A percentile compares a stretch with the other conserved stretches of the same genome.
Conservation (phyloP, 2,113 vertebrate genomes). For the Ahaetulla prasina region DNA sequence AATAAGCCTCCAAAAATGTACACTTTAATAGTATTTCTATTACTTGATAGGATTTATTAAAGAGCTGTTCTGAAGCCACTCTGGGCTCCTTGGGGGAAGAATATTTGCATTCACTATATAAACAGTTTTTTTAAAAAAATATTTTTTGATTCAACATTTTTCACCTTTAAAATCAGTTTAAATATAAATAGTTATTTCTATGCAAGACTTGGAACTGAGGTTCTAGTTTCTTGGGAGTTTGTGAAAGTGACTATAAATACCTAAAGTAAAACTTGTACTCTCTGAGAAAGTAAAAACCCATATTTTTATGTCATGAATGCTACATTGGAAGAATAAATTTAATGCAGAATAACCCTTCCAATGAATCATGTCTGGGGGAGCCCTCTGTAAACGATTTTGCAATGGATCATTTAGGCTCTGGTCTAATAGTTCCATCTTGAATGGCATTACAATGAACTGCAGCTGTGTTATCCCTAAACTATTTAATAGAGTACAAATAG, state of each 20-base stretch:
- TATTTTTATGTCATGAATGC: constrained; percentile 49
- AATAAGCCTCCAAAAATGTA: constrained; percentile 22
- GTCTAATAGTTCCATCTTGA: background rate
- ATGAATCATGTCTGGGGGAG: background rate
- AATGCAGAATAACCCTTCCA: background rate
- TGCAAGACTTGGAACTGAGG: background rate
- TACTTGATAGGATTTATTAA: constrained; percentile 40
- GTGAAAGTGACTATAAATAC: background rate
- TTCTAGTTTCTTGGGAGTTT: background rate
- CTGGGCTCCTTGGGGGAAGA: background rate
- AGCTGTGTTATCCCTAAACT: background rate
- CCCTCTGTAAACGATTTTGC: background rate
- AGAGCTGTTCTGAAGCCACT: constrained; percentile 21
- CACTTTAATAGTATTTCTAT: constrained; percentile 23
- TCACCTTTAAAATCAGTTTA: too few species aligned
- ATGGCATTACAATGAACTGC: background rate
- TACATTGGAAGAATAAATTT: constrained; percentile 29
- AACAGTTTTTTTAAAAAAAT: too few species aligned
- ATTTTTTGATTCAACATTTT: too few species aligned
- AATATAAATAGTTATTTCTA: constrained; percentile 43
- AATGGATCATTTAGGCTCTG: background rate
- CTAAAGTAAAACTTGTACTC: background rate
- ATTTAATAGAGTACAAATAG: background rate
- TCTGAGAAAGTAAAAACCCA: background rate
- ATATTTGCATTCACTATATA: background rate